These are phyloP conservation scores for Megaceryle maxima DNA, from an alignment of 2,113 vertebrate genomes.

Conservation along the genomic window DNA sequence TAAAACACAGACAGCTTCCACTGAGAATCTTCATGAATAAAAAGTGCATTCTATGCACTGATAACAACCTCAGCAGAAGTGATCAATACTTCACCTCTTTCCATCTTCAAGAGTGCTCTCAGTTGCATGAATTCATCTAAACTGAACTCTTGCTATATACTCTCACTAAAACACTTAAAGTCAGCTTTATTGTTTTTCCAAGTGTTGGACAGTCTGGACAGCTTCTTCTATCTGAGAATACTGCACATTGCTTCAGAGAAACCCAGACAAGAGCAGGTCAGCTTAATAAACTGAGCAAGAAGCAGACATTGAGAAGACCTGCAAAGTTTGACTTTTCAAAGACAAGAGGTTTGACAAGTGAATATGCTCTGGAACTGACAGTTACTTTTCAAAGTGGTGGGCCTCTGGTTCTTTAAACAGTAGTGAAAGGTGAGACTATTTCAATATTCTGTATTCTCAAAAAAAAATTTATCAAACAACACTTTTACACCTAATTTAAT, in stretches of 20 bases:
- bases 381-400: neutral
- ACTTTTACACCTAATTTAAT: neutral
- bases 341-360: neutral
- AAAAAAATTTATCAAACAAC: neutral
- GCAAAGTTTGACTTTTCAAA: neutral
- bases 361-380: neutral
- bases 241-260: neutral
- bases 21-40: neutral
- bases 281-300: neutral
- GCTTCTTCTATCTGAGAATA: neutral
- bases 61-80: neutral
- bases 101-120: neutral
- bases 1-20: neutral
- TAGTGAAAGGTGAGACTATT: neutral
- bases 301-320: neutral
- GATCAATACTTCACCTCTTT: neutral
- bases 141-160: neutral
- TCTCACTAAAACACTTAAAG: neutral
- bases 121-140: neutral
- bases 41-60: neutral
- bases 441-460: neutral
- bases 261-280: neutral
- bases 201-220: neutral
- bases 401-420: neutral
- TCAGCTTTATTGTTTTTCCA: neutral